Evolutionary conservation across 2,888 invertebrate species (phyloP), one percentile per base, ranked within the genome.

Genomic region (Scaptomyza tumidula): DNA sequence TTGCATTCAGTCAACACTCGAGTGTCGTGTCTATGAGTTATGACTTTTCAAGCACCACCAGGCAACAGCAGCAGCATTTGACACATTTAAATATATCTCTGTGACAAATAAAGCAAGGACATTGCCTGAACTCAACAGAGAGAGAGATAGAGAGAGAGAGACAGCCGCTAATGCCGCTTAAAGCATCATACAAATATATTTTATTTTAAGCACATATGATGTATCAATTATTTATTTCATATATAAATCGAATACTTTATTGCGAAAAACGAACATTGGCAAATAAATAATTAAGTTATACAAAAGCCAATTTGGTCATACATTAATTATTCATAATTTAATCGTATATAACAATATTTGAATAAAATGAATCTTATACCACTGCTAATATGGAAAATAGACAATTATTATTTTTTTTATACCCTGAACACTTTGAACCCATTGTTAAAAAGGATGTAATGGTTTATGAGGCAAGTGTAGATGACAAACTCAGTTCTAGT

Each of bases 21-120:
- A 64, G 43, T 57, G 63, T 60, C 64, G 75, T 72, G 75, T 65
- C 73, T 57, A 80, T 84, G 84, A 81, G 62, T 81, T 72, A 81
- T 84, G 72, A 56, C 66, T 60, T 68, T 81, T 65, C 80, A 67
- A 75, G 65, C 65, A 65, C 52, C 66, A 52, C 10, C 43, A 61
- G 35, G 49, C 52, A 44, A 41, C n/a, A 4, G 16, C 49, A 61
- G 62, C 39, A 45, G 48, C 62, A 37, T 54, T 37, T 77, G 75
- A 76, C 81, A 79, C 62, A 84, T 71, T 77, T 77, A 69, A 81
- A 59, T 41, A 60, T 67, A 14, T 44, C 49, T 56, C 16, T 49
- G 19, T 71, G 77, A 85, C 70, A 85, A 81, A 82, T 82, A 69
- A 78, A 62, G 71, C 16, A 66, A 60, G 62, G 48, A 54, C 6